Evolutionary conservation across 1,140 invertebrate genomes (phyloP).

Genomic region (Hycleus phaleratus): DNA sequence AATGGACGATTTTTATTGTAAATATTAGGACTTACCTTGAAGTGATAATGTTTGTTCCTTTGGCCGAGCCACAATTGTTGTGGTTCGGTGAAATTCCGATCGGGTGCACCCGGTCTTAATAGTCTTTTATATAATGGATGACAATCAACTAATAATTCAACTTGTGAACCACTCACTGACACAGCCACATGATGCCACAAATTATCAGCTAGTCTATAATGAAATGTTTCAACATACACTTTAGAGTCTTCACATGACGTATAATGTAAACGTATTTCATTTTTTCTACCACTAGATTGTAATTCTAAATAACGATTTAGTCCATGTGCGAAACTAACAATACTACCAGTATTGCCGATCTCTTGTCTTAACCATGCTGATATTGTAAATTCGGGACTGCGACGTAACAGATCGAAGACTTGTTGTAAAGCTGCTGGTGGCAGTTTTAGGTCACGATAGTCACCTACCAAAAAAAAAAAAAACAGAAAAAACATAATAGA

Average conservation of each 20-base stretch:
- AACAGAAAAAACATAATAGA: not conserved
- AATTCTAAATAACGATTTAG: conserved; percentile 79
- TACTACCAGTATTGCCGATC: conserved; percentile 70
- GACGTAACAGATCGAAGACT: conserved; percentile 58
- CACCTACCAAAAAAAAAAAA: conserved; percentile 47
- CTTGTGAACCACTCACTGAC: conserved; percentile 71
- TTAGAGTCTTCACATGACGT: conserved; percentile 52
- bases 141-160: conserved; percentile 79
- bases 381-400: conserved; percentile 71
- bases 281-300: conserved; percentile 78
- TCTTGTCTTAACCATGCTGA: conserved; percentile 70
- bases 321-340: conserved; percentile 72
- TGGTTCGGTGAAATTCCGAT: conserved; percentile 64
- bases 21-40: conserved; percentile 59
- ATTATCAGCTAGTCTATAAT: conserved; percentile 74
- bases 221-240: conserved; percentile 76
- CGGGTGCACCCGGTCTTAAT: conserved; percentile 53
- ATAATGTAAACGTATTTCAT: conserved; percentile 75
- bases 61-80: conserved; percentile 80
- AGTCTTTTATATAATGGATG: conserved; percentile 71
- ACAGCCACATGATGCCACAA: conserved; percentile 80
- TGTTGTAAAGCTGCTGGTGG: conserved; percentile 56
- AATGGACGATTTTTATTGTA: too few species aligned
- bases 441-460: conserved; percentile 64
- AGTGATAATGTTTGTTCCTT: conserved; percentile 77